Evolutionary conservation across 2,797 vertebrate genomes (phyloP).

Genomic region (Halcyon chelicuti): DNA sequence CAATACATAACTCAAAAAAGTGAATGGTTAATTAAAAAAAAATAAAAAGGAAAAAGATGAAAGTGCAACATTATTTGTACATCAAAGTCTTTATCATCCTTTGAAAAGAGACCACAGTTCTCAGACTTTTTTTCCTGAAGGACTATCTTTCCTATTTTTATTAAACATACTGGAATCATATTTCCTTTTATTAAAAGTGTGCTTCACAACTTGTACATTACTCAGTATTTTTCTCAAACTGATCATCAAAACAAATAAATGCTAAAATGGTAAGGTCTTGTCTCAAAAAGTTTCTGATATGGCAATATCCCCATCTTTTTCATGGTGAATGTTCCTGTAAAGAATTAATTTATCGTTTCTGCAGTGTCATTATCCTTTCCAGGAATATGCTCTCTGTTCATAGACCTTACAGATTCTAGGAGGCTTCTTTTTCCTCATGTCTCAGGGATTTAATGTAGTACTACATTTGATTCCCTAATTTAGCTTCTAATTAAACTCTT

Average conservation of each 20-base stretch:
- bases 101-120: background rate
- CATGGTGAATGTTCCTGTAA: background rate
- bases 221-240: background rate
- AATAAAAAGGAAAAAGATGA: background rate
- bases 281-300: background rate
- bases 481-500: background rate
- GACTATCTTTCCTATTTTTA: background rate
- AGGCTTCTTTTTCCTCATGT: background rate
- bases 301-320: background rate
- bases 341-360: background rate
- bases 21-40: background rate
- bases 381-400: background rate
- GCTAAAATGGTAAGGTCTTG: rapidly evolving
- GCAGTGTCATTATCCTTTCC: background rate
- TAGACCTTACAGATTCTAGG: background rate
- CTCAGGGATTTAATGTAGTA: background rate
- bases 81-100: background rate
- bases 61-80: background rate
- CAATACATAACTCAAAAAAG: background rate
- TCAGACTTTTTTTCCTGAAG: background rate
- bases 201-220: rapidly evolving
- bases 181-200: background rate
- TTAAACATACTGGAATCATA: background rate
- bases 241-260: background rate
- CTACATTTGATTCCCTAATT: background rate